Base-by-base conservation (phyloP, 2,888 invertebrate species). In the Phengaris alcon region DNA sequence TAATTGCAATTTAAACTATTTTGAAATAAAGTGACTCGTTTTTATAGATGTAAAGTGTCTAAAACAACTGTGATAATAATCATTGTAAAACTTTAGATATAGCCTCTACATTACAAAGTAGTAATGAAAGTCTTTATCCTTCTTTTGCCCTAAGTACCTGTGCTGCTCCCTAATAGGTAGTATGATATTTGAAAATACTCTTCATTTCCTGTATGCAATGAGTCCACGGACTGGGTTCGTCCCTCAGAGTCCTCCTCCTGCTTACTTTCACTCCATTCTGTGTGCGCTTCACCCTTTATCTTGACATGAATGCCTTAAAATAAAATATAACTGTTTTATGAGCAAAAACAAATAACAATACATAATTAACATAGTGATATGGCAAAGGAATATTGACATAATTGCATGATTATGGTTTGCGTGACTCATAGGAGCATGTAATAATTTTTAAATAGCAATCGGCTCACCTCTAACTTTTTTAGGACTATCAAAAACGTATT, bases 181-280 rank as follows among this genome's bases (percentile, higher is more conserved):
- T 96, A 97, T 80, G 96, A 94, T 79, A 95, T 95, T 85, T 95
- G 95, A 84, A 97, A 97, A 84, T 97, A 97, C 84, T 96, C 96
- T 83, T 97, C 97, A 84, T 95, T 94, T 2, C 95, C 97, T n/a
- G 94, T 94, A 75, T 95, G 94, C 77, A 94, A 88, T 68, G 95
- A 94, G 22, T 94, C 94, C 77, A 95, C 95, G 73, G 87, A 85
- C 81, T 95, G 94, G 64, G 95, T 94, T 85, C 95, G 95, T 35
- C 96, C 96, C 77, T 96, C 95, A 51, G 94, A 91, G 81, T 94
- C 94, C 78, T 95, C 94, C 77, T 94, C 93, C 81, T 94, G 94
- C 80, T 95, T 95, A 75, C 95, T 95, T 83, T 95, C 95, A 76
- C 93, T 90, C 97, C 97, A 97, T 80, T 95, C 94, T 0, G 96